These are phyloP conservation scores for Linepithema humile DNA, from an alignment of 1,140 invertebrate genomes.

Conservation along the genomic window DNA sequence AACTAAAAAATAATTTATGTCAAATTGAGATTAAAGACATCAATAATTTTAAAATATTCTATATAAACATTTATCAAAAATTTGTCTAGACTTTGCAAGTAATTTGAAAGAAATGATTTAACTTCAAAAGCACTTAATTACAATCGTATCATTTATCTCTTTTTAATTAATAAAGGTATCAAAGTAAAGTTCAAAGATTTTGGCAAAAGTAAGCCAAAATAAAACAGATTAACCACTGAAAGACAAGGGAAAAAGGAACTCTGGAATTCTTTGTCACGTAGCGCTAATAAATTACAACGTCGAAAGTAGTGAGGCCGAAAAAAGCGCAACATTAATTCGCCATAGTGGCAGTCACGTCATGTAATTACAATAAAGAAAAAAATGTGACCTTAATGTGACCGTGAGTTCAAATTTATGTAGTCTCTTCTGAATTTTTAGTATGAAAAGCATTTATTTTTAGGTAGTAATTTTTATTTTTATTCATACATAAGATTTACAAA, in stretches of 20 bases:
- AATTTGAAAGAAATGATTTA: too few relatives aligned
- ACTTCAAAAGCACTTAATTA: neutral
- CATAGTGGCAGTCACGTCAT: neutral
- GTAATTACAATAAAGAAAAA: conserved; percentile 10
- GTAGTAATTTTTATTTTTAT: too few relatives aligned
- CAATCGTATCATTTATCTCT: neutral
- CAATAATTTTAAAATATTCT: too few relatives aligned
- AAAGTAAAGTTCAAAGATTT: conserved; percentile 1
- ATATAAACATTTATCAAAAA: neutral
- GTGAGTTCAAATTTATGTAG: neutral
- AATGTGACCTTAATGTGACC: neutral
- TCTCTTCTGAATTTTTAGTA: neutral
- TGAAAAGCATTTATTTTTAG: too few relatives aligned
- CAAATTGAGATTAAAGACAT: too few relatives aligned
- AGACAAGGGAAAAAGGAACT: neutral
- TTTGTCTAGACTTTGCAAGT: neutral
- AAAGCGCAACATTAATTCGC: neutral
- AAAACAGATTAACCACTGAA: neutral
- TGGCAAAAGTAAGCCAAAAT: neutral
- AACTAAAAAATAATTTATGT: too few relatives aligned
- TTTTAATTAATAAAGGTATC: neutral
- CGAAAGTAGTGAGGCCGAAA: conserved; percentile 1
- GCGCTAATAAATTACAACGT: conserved; percentile 14
- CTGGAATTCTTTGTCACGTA: conserved; percentile 9
- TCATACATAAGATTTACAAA: too few relatives aligned